A percentile compares a stretch with the other conserved stretches of the same genome.
Evolutionary conservation across 2,797 vertebrate genomes (phyloP).

Genomic region (Mallotus villosus): DNA sequence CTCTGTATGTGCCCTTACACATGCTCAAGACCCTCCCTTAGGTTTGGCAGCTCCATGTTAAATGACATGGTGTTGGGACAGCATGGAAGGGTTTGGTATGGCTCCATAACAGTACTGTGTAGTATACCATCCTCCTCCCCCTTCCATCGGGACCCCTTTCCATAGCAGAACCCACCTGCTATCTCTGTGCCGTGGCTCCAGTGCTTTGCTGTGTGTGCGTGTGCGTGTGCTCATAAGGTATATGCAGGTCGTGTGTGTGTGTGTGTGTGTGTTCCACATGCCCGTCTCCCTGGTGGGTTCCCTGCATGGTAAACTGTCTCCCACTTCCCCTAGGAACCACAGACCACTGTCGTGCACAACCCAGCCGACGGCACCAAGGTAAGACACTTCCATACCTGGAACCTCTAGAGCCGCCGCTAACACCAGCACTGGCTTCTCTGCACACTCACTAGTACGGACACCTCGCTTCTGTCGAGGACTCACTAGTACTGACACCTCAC

Average conservation of each 20-base stretch:
- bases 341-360: conserved; percentile 98
- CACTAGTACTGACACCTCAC: too few relatives aligned
- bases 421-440: conserved; percentile 14
- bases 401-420: conserved; percentile 14
- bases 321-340: conserved; percentile 90
- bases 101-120: neutral
- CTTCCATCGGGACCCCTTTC: neutral
- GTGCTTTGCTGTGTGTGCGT: conserved; percentile 28
- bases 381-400: conserved; percentile 62
- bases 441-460: neutral
- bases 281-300: conserved; percentile 38
- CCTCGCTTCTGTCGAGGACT: too few relatives aligned
- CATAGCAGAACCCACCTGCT: conserved; percentile 15
- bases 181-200: conserved; percentile 46
- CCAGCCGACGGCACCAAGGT: conserved; percentile 98
- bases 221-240: conserved; percentile 34
- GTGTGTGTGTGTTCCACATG: conserved; percentile 33
- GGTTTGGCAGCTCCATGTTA: neutral
- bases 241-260: neutral
- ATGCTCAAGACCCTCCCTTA: conserved; percentile 22
- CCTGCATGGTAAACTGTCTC: conserved; percentile 84
- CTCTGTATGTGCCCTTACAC: conserved; percentile 22
- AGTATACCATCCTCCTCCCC: neutral
- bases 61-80: neutral
- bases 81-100: neutral